Base-by-base conservation (phyloP, 2,113 vertebrate genomes). In the Psittacula cyanocephala region DNA sequence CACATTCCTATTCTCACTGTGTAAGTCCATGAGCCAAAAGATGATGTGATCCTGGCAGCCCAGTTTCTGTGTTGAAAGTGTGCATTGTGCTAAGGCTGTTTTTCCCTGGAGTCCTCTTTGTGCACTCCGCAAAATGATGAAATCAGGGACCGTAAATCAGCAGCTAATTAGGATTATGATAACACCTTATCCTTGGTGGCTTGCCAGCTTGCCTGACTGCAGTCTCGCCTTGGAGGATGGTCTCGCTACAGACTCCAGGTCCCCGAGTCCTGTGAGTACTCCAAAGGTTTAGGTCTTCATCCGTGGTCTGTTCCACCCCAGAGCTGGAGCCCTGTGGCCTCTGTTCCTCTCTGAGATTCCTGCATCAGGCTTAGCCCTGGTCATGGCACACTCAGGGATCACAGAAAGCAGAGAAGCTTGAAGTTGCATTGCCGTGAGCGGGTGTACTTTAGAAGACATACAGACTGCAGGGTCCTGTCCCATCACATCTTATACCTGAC, bases 1-100 rank as follows among this genome's bases (percentile, higher is more conserved):
- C 81, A 60, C 89, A 89, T 95, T 96, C 88, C 88, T 96, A 3
- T 95, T 49, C 71, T 94, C 67, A 44, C 81, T 81, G 35, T 80
- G 19, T 77, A 81, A 75, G 29, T 90, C 82, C 39, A 23, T 0
- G 2, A 90, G 93, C 95, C 91, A 95, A 92, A 86, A 79, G 72
- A 95, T 94, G 52, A 95, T 96, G 96, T 83, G 91, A 94, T 95
- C 28, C 83, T 95, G 86, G 86, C 93, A 96, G 86, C 49, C 37
- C 37, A 44, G 7, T 37, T 94, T 92, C 94, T 88, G 39, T 86
- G 65, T n/a, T 92, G 74, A 94, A 96, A 94, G 85, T 85, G 80
- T 10, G 4, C 41, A 62, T 93, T 92, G 80, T 95, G 80, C 88
- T 93, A 78, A 88, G 65, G 57, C 44, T 93, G 23, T n/a, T 93